Evolutionary conservation across 2,113 vertebrate species (phyloP).

Genomic region (Heterotilapia buettikoferi): DNA sequence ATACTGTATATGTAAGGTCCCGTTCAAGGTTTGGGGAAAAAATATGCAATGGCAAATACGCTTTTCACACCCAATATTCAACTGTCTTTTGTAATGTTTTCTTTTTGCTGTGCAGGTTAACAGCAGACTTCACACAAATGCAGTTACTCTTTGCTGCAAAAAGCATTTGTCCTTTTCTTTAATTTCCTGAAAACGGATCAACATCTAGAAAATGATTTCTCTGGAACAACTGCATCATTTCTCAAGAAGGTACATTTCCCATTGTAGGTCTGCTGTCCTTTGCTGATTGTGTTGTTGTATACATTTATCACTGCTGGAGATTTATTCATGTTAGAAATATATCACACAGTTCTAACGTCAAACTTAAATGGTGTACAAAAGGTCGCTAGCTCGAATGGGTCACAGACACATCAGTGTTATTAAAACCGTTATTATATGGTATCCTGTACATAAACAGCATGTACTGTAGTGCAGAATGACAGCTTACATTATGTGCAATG

Average conservation of each 20-base stretch:
- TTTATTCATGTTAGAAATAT: neutral
- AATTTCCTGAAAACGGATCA: neutral
- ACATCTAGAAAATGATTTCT: neutral
- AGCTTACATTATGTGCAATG: neutral
- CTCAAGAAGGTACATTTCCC: neutral
- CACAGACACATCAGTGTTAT: neutral
- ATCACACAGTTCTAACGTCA: neutral
- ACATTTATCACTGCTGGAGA: neutral
- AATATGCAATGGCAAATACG: accelerated
- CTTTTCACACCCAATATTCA: neutral
- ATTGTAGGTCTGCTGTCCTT: neutral
- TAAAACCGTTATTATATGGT: neutral
- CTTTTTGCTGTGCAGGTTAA: neutral
- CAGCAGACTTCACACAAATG: neutral
- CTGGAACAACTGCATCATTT: neutral
- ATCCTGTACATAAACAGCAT: constrained; percentile 26
- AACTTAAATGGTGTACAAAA: neutral
- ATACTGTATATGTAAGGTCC: neutral
- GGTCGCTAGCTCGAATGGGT: neutral
- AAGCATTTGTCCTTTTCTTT: neutral
- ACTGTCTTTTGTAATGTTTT: neutral
- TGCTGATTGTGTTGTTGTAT: neutral
- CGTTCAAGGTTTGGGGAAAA: accelerated
- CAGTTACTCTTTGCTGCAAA: neutral
- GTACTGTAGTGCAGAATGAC: constrained; percentile 8